Conservation (phyloP, 2,888 invertebrate genomes). For the Xiphydria camelus region DNA sequence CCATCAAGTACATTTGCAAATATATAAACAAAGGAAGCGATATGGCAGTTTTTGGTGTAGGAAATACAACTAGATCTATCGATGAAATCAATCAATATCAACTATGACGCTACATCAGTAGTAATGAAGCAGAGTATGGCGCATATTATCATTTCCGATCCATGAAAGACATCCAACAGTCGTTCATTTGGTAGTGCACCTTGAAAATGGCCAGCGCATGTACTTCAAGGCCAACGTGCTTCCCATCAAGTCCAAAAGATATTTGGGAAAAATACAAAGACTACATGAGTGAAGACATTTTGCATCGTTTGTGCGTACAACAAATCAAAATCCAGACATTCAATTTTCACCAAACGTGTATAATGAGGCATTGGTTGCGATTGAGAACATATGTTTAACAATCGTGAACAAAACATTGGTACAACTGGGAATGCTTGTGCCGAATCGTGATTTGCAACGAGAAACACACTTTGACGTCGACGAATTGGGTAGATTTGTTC, state of each 20-base stretch:
- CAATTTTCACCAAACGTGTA: no score
- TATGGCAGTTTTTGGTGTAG: conserved; percentile 22
- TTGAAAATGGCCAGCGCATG: conserved; percentile 39
- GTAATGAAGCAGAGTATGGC: conserved; percentile 40
- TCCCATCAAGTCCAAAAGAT: conserved; percentile 42
- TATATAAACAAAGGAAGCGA: conserved; percentile 42
- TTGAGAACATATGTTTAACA: conserved; percentile 20
- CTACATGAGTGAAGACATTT: conserved; percentile 30
- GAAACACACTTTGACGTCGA: conserved; percentile 26
- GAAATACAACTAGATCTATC: conserved; percentile 7
- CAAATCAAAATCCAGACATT: no score
- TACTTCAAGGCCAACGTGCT: conserved; percentile 47
- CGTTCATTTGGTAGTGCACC: conserved; percentile 33
- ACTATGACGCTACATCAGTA: conserved; percentile 37
- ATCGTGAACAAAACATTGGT: conserved; percentile 20
- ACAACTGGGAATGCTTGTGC: conserved; percentile 25
- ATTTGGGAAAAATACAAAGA: conserved; percentile 46
- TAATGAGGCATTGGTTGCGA: no score
- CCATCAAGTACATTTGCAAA: conserved; percentile 43
- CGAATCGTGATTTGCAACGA: conserved; percentile 25
- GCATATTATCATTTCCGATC: conserved; percentile 20
- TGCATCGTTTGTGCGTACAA: no score
- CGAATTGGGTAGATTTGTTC: conserved; percentile 11
- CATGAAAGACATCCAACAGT: conserved; percentile 41
- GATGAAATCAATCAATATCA: conserved; percentile 34